Conservation (phyloP, 2,888 invertebrate species). For the Hydropsyche betteni region DNA sequence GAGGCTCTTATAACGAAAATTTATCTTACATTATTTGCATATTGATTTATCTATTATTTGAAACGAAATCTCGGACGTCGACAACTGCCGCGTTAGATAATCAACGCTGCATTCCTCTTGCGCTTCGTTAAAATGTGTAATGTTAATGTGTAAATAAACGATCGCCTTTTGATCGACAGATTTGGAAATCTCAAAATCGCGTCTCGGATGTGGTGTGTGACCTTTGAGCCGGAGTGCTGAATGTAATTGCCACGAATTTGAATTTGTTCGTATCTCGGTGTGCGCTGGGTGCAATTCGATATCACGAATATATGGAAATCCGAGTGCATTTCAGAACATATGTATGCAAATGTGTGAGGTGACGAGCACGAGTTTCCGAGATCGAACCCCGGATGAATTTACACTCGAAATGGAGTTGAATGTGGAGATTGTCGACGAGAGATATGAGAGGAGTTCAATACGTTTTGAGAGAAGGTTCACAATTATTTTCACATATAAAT, state of each 20-base stretch:
- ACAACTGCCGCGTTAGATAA: conserved; percentile 18
- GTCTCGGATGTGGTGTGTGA: no score
- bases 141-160: no score
- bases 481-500: neutral
- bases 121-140: neutral
- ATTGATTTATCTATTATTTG: conserved; percentile 25
- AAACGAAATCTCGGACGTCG: neutral
- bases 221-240: neutral
- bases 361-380: conserved; percentile 6
- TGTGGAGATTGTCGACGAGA: neutral
- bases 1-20: conserved; percentile 16
- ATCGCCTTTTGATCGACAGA: no score
- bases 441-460: neutral
- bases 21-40: conserved; percentile 18
- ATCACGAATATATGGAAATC: conserved; percentile 17
- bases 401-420: conserved; percentile 19
- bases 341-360: conserved; percentile 16
- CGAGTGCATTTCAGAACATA: conserved; percentile 1
- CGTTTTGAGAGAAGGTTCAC: neutral
- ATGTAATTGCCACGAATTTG: neutral
- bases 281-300: neutral
- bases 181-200: no score
- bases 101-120: conserved; percentile 8
- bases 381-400: conserved; percentile 11
- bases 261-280: neutral